phyloP scores from a whole-genome alignment of 2,797 vertebrate genomes.

The Cephalopachus bancanus region DNA sequence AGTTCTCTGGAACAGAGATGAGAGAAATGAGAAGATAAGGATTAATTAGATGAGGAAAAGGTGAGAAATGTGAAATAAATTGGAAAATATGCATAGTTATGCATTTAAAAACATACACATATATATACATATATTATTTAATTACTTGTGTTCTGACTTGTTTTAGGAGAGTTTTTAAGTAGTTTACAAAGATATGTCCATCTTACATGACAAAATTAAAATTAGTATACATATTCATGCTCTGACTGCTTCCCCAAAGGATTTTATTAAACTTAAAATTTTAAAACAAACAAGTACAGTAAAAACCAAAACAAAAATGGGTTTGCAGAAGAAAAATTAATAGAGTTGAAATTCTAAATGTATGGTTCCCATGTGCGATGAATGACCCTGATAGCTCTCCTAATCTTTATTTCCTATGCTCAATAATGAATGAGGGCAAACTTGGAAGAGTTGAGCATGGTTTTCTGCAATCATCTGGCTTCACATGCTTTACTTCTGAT shows the following conservation, averaged over 20 bases:
- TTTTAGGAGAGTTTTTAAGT: background rate
- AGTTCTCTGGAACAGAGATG: background rate
- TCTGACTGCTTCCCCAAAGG: background rate
- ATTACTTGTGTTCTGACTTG: background rate
- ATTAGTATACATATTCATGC: background rate
- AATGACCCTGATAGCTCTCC: too few relatives aligned
- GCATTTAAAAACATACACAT: background rate
- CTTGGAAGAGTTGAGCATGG: background rate
- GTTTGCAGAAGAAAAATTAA: background rate
- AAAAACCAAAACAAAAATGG: background rate
- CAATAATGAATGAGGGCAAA: too few relatives aligned
- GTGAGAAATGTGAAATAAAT: background rate
- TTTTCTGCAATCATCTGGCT: background rate
- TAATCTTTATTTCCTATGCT: background rate
- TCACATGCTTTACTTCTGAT: background rate
- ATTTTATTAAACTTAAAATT: background rate
- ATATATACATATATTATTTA: background rate
- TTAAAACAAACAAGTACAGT: slow-evolving; percentile 9
- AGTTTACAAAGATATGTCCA: background rate
- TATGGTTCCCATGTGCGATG: background rate
- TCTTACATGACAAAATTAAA: background rate
- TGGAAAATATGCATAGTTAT: background rate
- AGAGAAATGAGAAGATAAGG: background rate
- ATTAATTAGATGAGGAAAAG: background rate
- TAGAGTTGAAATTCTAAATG: background rate